Conservation (phyloP, 2,797 vertebrate species). For the Heliangelus exortis region DNA sequence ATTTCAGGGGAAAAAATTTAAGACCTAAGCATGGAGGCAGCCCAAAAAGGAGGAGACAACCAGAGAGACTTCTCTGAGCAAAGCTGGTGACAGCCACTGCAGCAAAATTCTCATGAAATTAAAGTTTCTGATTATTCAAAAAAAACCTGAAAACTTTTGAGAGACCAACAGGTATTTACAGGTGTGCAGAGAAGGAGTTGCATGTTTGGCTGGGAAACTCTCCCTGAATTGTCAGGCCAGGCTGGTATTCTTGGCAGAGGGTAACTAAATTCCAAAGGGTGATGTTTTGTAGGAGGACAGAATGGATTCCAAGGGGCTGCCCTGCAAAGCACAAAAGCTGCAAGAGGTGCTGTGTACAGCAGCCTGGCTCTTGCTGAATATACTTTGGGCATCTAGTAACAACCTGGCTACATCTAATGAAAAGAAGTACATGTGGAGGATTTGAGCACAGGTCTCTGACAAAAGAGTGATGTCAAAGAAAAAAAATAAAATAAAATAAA, state of each 20-base stretch:
- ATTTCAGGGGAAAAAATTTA: not conserved
- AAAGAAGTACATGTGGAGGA: not conserved
- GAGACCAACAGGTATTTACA: not conserved
- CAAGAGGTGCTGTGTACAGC: not conserved
- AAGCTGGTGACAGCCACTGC: not conserved
- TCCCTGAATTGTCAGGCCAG: not conserved
- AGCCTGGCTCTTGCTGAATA: not conserved
- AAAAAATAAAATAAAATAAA: not conserved
- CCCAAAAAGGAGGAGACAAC: not conserved
- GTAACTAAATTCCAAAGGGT: not conserved
- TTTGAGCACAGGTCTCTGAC: conserved; percentile 24
- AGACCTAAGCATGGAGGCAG: not conserved
- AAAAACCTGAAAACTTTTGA: not conserved
- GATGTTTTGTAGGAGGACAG: not conserved
- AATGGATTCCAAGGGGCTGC: conserved; percentile 4
- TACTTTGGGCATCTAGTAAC: not conserved
- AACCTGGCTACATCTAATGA: conserved; percentile 1
- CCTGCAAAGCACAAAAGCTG: not conserved
- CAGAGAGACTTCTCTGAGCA: not conserved
- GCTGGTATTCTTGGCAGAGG: not conserved
- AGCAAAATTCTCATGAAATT: not conserved
- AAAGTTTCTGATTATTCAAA: not conserved
- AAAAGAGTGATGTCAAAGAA: conserved; percentile 55
- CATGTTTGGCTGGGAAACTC: not conserved
- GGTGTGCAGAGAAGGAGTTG: not conserved